Evolutionary conservation across 2,113 vertebrate genomes (phyloP), one percentile per base, ranked within the genome.

Genomic region (Lepus timidus): DNA sequence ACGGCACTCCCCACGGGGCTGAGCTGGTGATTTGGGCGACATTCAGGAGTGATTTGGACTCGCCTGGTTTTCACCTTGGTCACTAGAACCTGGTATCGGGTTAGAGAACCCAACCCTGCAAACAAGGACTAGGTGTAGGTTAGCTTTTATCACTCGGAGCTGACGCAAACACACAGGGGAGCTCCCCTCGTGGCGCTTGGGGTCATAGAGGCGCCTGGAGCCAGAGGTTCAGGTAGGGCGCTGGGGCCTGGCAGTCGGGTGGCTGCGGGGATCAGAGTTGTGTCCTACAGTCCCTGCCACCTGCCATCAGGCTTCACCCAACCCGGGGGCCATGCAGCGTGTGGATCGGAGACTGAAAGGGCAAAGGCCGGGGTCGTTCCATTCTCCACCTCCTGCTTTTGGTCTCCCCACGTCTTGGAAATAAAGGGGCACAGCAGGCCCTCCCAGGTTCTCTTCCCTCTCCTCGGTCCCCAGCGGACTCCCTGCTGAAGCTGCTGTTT

Each of bases 141-240:
- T 6, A 2, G 6, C 16, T 31, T 27, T 76, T 61, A 22, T 68
- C 23, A 64, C 19, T 55, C 4, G 86, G 70, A 36, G 14, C 17
- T 9, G 10, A 62, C 36, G 11, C 22, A 64, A 36, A 74, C 10
- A 16, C 4, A 27, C 49, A 1, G 1, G 25, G 9, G 0, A 13
- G 19, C 33, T 25, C 3, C 16, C 9, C 1, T 82, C 36, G 0
- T 4, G 14, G 23, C 39, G 9, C 22, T n/a, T 19, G 27, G 29
- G 81, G 61, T 19, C 25, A 25, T 4, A 49, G 39, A 62, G 4
- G 5, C 6, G 4, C 12, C 7, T 16, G 11, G 55, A 73, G 27
- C 10, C 61, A 39, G 58, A 19, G 27, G 8, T 29, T 10, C 36
- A 29, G 9, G 3, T 20, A 29, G 22, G 58, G 33, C 12, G 0